Evolutionary conservation across 2,888 invertebrate species (phyloP), one percentile per base, ranked within the genome.

Genomic region (Julus scandinavius): DNA sequence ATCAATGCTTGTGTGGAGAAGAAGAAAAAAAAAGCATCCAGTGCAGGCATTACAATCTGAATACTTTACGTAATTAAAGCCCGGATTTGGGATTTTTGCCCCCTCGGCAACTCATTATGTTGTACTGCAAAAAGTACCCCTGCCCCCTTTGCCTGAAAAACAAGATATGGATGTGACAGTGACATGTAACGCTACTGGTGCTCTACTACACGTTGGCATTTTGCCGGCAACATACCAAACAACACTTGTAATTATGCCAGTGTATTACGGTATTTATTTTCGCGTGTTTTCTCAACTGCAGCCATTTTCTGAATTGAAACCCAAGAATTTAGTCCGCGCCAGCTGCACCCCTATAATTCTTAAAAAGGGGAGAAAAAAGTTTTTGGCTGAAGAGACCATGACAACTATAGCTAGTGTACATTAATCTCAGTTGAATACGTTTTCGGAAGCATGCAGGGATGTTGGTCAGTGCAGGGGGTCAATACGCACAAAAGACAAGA

Each of bases 121-220:
- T 29, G 29, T 20, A 7, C 29, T 11, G 29, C 72, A 29, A 72
- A 72, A 72, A 9, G 72, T 11, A 72, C n/a, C 17, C 17, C 17
- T 72, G 9, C 29, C 9, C 13, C 29, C 29, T 29, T 72, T 5
- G 72, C 29, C 11, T 29, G 29, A 72, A 72, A 54, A 72, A 72
- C 72, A 72, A 29, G 72, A 72, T 29, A 72, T 29, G 72, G 29
- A 29, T 20, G 72, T 72, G 72, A 72, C 29, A 72, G 72, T 72
- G 72, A 72, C 72, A 29, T 29, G 72, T 29, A 29, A 72, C 72
- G 72, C 72, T 72, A 72, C 72, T 72, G 72, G 29, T 63, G 63
- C 63, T 29, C 72, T 72, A 72, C 72, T n/a, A 72, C 72, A 72
- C 72, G 72, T 29, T 72, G 72, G 72, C 72, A 72, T 72, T 29